Evolutionary conservation across 2,113 vertebrate species (phyloP).

Genomic region (Egretta garzetta): DNA sequence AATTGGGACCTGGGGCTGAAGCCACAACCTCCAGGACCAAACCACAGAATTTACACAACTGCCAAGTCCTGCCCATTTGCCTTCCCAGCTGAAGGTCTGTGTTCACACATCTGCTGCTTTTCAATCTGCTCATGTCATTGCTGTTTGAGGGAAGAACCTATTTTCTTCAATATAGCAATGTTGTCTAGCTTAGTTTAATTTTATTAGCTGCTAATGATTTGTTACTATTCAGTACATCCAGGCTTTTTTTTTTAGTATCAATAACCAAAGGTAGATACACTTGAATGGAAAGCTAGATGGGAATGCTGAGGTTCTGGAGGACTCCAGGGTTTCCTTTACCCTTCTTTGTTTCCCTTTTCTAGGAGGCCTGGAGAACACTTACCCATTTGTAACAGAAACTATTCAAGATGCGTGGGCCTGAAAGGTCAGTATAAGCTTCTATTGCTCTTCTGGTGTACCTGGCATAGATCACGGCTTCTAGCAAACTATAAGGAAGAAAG

Average conservation of each 20-base stretch:
- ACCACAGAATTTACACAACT: constrained; percentile 25
- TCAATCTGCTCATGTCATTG: not conserved
- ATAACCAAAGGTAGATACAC: not conserved
- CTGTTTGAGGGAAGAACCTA: not conserved
- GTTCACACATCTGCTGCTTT: not conserved
- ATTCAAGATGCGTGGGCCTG: not conserved
- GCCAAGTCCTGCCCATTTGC: not conserved
- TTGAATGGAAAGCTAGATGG: not conserved
- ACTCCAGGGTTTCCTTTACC: not conserved
- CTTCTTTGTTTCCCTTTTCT: not conserved
- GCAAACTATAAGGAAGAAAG: not conserved
- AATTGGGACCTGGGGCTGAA: constrained; percentile 1
- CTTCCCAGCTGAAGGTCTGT: not conserved
- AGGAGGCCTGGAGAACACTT: not conserved
- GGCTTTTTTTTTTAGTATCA: not conserved
- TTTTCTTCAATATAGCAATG: not conserved
- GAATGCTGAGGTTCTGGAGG: not conserved
- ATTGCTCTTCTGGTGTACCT: not conserved
- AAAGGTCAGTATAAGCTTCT: not conserved
- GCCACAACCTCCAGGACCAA: constrained; percentile 33
- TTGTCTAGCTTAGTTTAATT: not conserved
- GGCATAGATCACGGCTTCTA: not conserved
- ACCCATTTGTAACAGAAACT: not conserved
- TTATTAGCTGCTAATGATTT: not conserved
- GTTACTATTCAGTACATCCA: not conserved